Percentiles rank a stretch among this genome's conserved stretches.
Evolutionary conservation across 2,888 invertebrate genomes (phyloP).

Genomic region (Schizaphis graminum): DNA sequence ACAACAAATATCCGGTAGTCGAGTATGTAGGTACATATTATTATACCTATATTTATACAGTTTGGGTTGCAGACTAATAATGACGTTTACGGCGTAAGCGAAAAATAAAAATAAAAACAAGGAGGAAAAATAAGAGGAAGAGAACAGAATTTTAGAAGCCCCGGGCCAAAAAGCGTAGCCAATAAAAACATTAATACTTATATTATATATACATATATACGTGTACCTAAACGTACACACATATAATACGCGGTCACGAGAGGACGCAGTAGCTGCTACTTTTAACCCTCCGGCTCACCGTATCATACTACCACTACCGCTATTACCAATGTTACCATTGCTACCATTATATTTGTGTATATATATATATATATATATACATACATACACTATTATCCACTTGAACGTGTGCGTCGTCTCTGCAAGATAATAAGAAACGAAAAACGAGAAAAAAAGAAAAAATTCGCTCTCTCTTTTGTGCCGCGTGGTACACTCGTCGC

Average conservation of each 20-base stretch:
- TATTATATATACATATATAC: background rate
- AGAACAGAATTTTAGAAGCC: constrained; percentile 18
- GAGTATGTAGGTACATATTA: background rate
- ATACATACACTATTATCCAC: background rate
- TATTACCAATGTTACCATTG: background rate
- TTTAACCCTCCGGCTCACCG: background rate
- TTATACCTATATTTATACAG: background rate
- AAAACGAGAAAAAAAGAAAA: background rate
- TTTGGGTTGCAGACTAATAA: background rate
- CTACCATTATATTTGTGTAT: background rate
- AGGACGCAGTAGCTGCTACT: background rate
- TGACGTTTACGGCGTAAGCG: constrained; percentile 17
- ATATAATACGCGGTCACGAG: background rate
- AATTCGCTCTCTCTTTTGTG: background rate
- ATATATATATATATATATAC: background rate
- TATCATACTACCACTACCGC: background rate
- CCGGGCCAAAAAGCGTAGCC: constrained; percentile 36
- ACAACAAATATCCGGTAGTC: background rate
- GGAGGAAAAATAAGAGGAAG: background rate
- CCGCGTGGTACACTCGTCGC: background rate
- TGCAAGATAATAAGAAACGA: background rate
- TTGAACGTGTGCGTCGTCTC: background rate
- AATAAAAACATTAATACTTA: constrained; percentile 56
- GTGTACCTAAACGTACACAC: background rate
- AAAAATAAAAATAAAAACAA: constrained; percentile 26